These are phyloP conservation scores for Tachuris rubrigastra DNA, from an alignment of 2,113 vertebrate genomes.

Conservation along the genomic window DNA sequence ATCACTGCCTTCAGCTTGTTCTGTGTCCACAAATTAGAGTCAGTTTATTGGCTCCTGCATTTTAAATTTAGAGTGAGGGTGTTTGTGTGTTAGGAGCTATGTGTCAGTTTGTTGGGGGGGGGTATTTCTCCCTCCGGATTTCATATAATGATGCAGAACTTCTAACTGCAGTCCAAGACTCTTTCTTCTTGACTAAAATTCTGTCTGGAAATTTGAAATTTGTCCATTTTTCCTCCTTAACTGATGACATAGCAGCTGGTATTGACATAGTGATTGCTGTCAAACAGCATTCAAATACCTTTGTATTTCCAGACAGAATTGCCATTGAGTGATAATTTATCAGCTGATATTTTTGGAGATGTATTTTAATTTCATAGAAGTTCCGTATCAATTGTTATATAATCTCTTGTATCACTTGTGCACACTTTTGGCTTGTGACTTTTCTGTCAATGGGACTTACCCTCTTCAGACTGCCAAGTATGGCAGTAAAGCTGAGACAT, in stretches of 20 bases:
- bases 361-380: background rate
- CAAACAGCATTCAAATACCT: background rate
- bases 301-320: background rate
- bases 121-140: background rate
- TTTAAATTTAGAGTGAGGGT: background rate
- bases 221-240: background rate
- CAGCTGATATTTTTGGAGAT: background rate
- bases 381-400: background rate
- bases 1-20: background rate
- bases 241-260: background rate
- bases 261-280: background rate
- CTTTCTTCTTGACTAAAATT: background rate
- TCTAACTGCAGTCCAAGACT: background rate
- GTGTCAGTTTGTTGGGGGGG: background rate
- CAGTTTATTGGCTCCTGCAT: background rate
- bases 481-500: background rate
- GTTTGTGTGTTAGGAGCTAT: background rate
- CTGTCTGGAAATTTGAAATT: background rate
- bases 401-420: background rate
- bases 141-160: background rate
- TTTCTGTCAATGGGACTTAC: background rate
- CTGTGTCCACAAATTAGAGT: background rate
- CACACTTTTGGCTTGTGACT: background rate
- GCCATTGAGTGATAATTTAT: background rate
- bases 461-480: background rate